Conservation (phyloP, 2,797 vertebrate species). For the Tragelaphus eurycerus region DNA sequence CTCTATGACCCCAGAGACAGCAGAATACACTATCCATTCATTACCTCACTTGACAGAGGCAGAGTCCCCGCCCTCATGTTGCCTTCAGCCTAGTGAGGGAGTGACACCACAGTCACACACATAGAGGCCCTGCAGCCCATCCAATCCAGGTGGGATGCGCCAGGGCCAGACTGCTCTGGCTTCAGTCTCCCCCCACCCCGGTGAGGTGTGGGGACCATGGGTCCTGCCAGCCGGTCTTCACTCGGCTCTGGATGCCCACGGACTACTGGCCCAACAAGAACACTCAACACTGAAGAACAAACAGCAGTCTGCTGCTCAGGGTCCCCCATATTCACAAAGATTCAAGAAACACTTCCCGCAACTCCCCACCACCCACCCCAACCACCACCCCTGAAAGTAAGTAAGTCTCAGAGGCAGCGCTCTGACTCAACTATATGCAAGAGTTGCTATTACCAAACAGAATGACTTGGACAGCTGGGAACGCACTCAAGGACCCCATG, state of each 20-base stretch:
- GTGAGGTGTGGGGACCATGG: fast-evolving
- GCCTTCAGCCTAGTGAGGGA: neutral
- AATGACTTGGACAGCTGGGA: neutral
- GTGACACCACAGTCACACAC: fast-evolving
- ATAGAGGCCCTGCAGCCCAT: neutral
- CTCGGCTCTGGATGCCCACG: neutral
- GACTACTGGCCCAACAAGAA: neutral
- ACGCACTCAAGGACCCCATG: neutral
- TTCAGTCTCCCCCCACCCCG: neutral
- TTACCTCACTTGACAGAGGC: neutral
- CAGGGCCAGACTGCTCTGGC: neutral
- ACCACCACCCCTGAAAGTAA: neutral
- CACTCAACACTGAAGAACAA: neutral
- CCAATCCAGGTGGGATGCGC: fast-evolving
- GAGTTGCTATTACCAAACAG: neutral
- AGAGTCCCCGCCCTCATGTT: fast-evolving
- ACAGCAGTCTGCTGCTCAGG: neutral
- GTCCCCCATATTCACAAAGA: neutral
- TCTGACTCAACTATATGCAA: neutral
- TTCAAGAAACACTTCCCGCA: neutral
- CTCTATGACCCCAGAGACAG: neutral
- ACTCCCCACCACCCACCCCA: neutral
- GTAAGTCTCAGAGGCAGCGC: neutral
- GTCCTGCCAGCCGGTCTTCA: neutral
- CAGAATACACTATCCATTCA: fast-evolving